Evolutionary conservation across 1,140 invertebrate species (phyloP), one percentile per base, ranked within the genome.

Genomic region (Pachypsylla venusta): DNA sequence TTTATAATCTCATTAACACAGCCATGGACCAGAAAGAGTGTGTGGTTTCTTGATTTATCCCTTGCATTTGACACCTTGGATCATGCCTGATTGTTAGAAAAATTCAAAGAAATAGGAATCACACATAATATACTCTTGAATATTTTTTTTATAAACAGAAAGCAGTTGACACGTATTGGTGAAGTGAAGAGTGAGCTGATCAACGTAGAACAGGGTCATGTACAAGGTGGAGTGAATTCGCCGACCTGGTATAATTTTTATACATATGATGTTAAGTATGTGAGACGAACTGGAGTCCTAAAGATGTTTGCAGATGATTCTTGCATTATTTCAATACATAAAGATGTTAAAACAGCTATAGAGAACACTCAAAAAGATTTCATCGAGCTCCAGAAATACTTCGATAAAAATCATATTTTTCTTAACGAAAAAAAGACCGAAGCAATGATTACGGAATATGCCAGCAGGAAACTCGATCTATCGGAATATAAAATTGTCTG

Each of bases 371-470:
- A 48, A 19, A 22, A 4, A 48, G 42, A 48, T 19, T n/a, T 48
- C 4, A 48, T 48, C 3, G 22, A 48, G 7, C 16, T 48, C 16
- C 42, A 48, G 22, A 48, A 48, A n/a, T 48, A 48, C 16, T 48
- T 48, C 42, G 16, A 48, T 19, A 48, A 48, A n/a, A 48, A 48
- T 48, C 4, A 4, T 22, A 48, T 48, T 4, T 48, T 10, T n/a
- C 16, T 48, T 19, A 48, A 48, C 42, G n/a, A 48, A 7, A 48
- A 48, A 48, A 48, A 48, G 30, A 48, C 42, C 5, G 42, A 48
- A 48, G n/a, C n/a, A 19, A 10, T 48, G 42, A 19, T 48, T n/a
- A 5, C 22, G n/a, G 42, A 22, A 19, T n/a, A 4, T 5, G 22
- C 16, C 16, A 48, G n/a, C 4, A 48, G 16, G 22, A 48, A 48